Percentiles rank a stretch among this genome's conserved stretches.
Conservation (phyloP, 2,888 invertebrate genomes). For the Monochamus alternatus region DNA sequence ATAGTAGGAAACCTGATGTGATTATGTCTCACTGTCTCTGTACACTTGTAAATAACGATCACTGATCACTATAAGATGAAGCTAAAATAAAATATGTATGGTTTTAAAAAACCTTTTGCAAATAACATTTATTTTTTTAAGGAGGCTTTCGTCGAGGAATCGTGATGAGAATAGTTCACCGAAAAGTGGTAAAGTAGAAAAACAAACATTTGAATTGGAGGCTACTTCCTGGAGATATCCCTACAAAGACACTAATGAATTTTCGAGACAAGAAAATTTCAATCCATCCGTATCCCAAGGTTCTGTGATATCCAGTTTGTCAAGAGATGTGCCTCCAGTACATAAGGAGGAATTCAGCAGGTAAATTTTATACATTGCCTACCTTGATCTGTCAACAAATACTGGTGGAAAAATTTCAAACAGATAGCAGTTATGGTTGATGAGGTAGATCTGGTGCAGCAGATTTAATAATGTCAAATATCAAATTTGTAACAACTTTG, state of each 20-base stretch:
- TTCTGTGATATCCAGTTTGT: conserved; percentile 44
- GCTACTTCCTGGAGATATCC: conserved; percentile 48
- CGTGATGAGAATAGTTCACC: neutral
- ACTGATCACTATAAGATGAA: too few relatives aligned
- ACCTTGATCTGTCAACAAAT: too few relatives aligned
- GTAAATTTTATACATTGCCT: conserved; percentile 27
- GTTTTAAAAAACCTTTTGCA: too few relatives aligned
- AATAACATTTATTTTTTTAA: neutral
- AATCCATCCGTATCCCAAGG: conserved; percentile 32
- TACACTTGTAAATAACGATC: too few relatives aligned
- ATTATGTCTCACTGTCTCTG: too few relatives aligned
- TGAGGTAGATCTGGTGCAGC: too few relatives aligned
- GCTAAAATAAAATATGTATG: too few relatives aligned
- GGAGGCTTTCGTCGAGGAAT: conserved; percentile 9
- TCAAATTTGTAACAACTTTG: too few relatives aligned
- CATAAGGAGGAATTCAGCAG: conserved; percentile 40
- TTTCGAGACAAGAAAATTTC: conserved; percentile 11
- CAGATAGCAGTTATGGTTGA: too few relatives aligned
- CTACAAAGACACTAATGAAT: conserved; percentile 35
- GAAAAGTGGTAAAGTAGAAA: conserved; percentile 6
- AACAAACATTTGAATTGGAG: conserved; percentile 38
- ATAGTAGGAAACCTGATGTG: too few relatives aligned
- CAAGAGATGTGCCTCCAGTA: conserved; percentile 42
- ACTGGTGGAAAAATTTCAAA: too few relatives aligned
- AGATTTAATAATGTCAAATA: too few relatives aligned